Base-by-base conservation (phyloP, 2,888 invertebrate genomes). In the Andrena flavipes region DNA sequence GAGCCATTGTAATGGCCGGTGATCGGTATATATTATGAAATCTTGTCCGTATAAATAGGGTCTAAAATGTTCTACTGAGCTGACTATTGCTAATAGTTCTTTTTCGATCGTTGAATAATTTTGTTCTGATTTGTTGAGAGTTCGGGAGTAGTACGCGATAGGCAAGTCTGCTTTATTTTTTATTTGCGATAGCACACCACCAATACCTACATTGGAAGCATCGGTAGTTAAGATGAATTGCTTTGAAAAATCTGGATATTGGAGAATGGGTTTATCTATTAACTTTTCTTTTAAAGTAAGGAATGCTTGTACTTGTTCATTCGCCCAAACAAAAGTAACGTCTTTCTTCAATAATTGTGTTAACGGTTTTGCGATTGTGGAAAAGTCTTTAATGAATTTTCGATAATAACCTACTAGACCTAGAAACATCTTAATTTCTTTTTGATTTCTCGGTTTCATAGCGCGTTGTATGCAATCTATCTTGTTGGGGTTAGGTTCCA, bases 1-100 rank as follows among this genome's bases (percentile, higher is more conserved):
- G 8, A 94, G 76, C 91, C 49, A 49, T 49, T 49, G 49, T 49
- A 49, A 16, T n/a, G 49, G 49, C n/a, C 49, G 49, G 0, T 49
- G 49, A n/a, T 49, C 49, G n/a, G 49, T 49, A 49, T n/a, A 49
- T 49, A 49, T 49, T 49, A 49, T 49, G 7, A 49, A 49, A 5
- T 49, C n/a, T 49, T n/a, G 49, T n/a, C 49, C 49, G 33, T 8
- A 33, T 33, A 8, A 33, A 33, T 33, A 33, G 7, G 33, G 33
- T 33, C 33, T 33, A 33, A 49, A 49, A 49, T 49, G 49, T 49
- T 49, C 49, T 49, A 49, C 16, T 49, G 49, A 49, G n/a, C 6
- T 49, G n/a, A 49, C 49, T 49, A 49, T 49, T n/a, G 49, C 49
- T 49, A 49, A 49, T 16, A 60, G 26, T 30, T 60, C 60, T 16